Evolutionary conservation across 2,888 invertebrate species (phyloP), one percentile per base, ranked within the genome.

Genomic region (Xylocampa areola): DNA sequence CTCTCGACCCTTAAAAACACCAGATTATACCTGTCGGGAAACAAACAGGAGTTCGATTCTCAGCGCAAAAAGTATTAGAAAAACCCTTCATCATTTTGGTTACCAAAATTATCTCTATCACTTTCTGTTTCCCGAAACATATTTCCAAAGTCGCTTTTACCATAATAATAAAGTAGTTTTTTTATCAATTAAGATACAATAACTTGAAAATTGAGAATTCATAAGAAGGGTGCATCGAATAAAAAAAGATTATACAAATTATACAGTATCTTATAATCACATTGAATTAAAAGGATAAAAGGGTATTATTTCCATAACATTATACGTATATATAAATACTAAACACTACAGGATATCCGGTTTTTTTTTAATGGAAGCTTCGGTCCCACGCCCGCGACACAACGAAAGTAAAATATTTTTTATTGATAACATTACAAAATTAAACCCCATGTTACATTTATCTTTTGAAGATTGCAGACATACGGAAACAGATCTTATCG

Each of bases 261-360:
- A 64, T 57, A 76, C 73, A 73, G 57, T 73, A 70, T 70, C 68
- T 57, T 65, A 43, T 66, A 73, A 70, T 73, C 61, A 68, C 44
- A 68, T 71, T 62, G 62, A 69, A 72, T 76, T 73, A 67, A 67
- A 62, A 68, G 64, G 64, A 73, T 70, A 75, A 75, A n/a, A 69
- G 52, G 57, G 67, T 72, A 72, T 65, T 68, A 68, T 77, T 76
- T 62, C 71, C 70, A 76, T 79, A 73, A 76, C 67, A 76, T 78
- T 77, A 73, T 65, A 79, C 79, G 74, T 79, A 78, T 76, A 76
- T 69, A 81, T 79, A 82, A 83, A 85, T 83, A 85, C 84, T 84
- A 82, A 86, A 83, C 77, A 68, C 75, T 77, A 75, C 62, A 83
- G 91, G 91, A 92, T 89, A 90, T 92, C 92, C 92, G 90, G 88